Conservation (phyloP, 1,140 invertebrate species). For the Drosophila jambulina region DNA sequence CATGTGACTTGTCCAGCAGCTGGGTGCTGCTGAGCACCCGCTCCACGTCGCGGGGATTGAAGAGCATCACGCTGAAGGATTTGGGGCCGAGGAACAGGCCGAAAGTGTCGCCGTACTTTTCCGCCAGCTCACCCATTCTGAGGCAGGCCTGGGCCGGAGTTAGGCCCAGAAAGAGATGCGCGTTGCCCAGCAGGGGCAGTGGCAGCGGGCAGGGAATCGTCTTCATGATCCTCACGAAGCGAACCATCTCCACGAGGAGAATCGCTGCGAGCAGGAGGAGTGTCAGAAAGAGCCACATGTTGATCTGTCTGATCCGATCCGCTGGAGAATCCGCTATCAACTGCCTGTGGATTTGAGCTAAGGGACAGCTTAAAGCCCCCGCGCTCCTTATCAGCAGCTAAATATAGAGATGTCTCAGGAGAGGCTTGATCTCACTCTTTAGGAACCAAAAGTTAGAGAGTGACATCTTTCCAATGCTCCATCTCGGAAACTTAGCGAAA, state of each 20-base stretch:
- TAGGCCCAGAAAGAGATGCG: constrained; percentile 57
- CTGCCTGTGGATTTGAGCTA: background rate
- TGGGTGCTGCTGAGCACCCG: constrained; percentile 51
- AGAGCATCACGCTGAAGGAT: constrained; percentile 65
- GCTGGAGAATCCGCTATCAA: background rate
- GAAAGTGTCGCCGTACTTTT: constrained; percentile 49
- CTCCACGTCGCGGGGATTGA: constrained; percentile 66
- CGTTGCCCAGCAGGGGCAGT: constrained; percentile 65
- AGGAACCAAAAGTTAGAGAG: background rate
- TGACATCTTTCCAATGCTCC: background rate
- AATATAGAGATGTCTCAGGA: background rate
- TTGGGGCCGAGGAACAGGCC: constrained; percentile 63
- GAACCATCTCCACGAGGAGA: constrained; percentile 16
- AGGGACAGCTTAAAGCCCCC: background rate
- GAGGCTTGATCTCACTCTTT: background rate
- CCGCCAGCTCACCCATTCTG: constrained; percentile 44
- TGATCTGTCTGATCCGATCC: background rate
- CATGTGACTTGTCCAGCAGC: constrained; percentile 67
- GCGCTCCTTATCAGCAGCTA: constrained; percentile 1
- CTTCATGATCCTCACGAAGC: constrained; percentile 32
- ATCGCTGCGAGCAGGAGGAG: constrained; percentile 12
- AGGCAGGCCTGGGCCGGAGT: constrained; percentile 38
- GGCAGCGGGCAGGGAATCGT: constrained; percentile 43
- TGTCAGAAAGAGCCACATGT: constrained; percentile 34
- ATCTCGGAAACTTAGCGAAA: background rate